These are phyloP conservation scores for Lipophrys pholis DNA, from an alignment of 2,113 vertebrate species.

Conservation along the genomic window DNA sequence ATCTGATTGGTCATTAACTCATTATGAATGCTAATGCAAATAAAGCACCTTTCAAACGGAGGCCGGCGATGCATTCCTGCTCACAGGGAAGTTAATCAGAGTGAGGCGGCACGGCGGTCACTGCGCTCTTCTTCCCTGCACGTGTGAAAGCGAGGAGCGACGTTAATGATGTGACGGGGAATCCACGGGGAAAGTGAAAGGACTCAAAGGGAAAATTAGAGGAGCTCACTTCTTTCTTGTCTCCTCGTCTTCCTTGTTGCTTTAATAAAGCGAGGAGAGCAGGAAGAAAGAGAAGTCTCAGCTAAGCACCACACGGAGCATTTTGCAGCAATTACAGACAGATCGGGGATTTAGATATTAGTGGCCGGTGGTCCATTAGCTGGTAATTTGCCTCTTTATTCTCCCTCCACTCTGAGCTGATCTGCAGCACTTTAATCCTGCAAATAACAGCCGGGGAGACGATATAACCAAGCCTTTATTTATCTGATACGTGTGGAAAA, in stretches of 20 bases:
- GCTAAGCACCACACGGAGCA: conserved; percentile 70
- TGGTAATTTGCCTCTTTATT: conserved; percentile 79
- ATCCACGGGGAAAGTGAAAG: conserved; percentile 66
- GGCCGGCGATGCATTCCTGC: conserved; percentile 66
- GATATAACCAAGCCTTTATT: too few relatives aligned
- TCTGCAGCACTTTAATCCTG: conserved; percentile 77
- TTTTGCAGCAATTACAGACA: conserved; percentile 81
- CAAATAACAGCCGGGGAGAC: conserved; percentile 67
- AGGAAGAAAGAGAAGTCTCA: conserved; percentile 58
- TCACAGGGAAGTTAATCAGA: conserved; percentile 74
- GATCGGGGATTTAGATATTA: conserved; percentile 85
- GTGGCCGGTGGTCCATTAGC: conserved; percentile 81
- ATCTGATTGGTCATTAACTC: conserved; percentile 98
- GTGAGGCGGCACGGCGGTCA: conserved; percentile 68
- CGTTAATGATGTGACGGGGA: conserved; percentile 80
- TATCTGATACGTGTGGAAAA: conserved; percentile 17
- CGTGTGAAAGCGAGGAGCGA: conserved; percentile 72
- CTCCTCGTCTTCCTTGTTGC: conserved; percentile 64
- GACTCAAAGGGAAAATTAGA: conserved; percentile 72
- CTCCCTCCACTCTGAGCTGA: conserved; percentile 66
- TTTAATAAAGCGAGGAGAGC: conserved; percentile 71
- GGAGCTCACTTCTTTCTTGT: conserved; percentile 39
- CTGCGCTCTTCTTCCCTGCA: conserved; percentile 62
- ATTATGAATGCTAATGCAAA: conserved; percentile 99
- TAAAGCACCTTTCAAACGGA: conserved; percentile 91